Evolutionary conservation across 2,888 invertebrate species (phyloP).

Genomic region (Empis livida): DNA sequence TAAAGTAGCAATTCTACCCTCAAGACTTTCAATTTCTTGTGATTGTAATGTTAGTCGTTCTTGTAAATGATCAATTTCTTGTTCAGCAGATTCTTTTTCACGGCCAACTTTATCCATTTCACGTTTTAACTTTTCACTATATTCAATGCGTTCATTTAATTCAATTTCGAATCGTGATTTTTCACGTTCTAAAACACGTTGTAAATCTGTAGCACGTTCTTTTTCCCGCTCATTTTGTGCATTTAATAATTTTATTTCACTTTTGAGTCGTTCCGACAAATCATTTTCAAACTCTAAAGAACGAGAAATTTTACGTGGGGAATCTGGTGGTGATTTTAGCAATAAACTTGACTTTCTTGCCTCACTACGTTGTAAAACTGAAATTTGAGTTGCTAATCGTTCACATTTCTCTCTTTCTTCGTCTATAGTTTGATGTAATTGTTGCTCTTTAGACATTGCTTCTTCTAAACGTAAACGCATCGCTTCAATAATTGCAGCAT

Average conservation of each 20-base stretch:
- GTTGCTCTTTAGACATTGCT: conserved; percentile 49
- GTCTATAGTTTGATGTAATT: conserved; percentile 46
- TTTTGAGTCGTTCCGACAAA: conserved; percentile 36
- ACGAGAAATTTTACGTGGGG: conserved; percentile 29
- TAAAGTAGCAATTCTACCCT: conserved; percentile 34
- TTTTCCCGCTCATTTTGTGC: conserved; percentile 42
- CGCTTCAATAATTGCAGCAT: conserved; percentile 51
- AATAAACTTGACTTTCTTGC: conserved; percentile 26
- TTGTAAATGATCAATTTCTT: conserved; percentile 30
- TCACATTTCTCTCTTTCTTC: conserved; percentile 40
- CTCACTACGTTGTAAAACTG: conserved; percentile 30
- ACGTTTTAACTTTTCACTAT: conserved; percentile 32
- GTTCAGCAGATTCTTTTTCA: conserved; percentile 28
- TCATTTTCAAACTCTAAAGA: conserved; percentile 36
- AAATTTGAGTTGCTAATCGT: conserved; percentile 35
- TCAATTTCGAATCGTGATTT: conserved; percentile 34
- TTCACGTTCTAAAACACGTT: conserved; percentile 35
- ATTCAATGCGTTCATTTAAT: conserved; percentile 31
- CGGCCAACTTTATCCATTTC: conserved; percentile 34
- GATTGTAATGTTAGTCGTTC: conserved; percentile 30
- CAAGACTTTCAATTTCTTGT: conserved; percentile 38
- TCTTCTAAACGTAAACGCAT: conserved; percentile 50
- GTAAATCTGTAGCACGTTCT: conserved; percentile 36
- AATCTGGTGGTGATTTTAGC: conserved; percentile 30
- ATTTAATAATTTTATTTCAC: conserved; percentile 40